Conservation (phyloP, 2,113 vertebrate genomes). For the Calonectris borealis region DNA sequence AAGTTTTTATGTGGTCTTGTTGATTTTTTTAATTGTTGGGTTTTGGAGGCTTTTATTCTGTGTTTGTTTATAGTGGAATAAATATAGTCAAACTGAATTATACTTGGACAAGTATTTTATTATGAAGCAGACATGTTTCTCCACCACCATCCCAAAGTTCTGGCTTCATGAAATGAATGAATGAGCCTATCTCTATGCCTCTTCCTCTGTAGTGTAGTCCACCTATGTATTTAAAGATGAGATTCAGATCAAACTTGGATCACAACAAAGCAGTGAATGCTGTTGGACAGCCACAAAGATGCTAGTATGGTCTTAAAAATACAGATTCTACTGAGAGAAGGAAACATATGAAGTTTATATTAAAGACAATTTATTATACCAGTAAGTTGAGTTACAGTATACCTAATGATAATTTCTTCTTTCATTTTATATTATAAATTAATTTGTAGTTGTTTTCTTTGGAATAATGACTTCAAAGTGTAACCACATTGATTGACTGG, state of each 20-base stretch:
- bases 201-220: background rate
- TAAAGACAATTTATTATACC: background rate
- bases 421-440: background rate
- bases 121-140: background rate
- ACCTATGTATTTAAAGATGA: background rate
- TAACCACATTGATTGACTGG: background rate
- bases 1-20: background rate
- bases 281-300: background rate
- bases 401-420: background rate
- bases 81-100: background rate
- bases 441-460: background rate
- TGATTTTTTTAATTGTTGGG: background rate
- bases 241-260: background rate
- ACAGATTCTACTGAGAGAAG: background rate
- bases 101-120: background rate
- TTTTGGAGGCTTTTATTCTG: background rate
- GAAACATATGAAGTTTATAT: background rate
- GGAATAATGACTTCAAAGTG: background rate
- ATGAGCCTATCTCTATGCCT: background rate
- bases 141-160: background rate
- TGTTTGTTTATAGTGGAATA: background rate
- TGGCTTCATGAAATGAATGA: background rate
- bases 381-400: background rate
- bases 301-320: background rate
- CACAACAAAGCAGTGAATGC: background rate